Conservation (phyloP, 2,797 vertebrate genomes). For the Myripristis murdjan region DNA sequence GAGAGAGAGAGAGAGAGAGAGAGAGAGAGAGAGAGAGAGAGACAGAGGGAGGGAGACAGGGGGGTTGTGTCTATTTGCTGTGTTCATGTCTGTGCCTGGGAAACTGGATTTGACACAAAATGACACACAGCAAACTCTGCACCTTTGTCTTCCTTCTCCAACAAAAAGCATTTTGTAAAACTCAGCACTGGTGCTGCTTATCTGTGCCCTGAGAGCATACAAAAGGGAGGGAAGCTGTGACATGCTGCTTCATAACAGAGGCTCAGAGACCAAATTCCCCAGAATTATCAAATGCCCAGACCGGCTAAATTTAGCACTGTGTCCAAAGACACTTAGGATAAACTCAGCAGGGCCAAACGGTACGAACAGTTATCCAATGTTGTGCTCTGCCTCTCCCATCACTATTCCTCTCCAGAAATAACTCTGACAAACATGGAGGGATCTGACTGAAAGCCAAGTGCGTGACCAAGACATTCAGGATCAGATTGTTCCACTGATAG, state of each 20-base stretch:
- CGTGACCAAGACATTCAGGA: constrained; percentile 51
- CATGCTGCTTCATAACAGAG: constrained; percentile 48
- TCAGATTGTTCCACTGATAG: constrained; percentile 68
- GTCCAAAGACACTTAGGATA: constrained; percentile 71
- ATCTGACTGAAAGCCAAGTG: constrained; percentile 63
- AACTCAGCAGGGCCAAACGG: constrained; percentile 61
- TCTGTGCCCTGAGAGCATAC: constrained; percentile 24
- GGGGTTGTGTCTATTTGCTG: constrained; percentile 29
- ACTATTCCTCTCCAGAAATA: constrained; percentile 68
- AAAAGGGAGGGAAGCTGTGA: constrained; percentile 37
- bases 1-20: constrained; percentile 31
- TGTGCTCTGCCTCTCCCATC: constrained; percentile 52
- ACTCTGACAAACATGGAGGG: constrained; percentile 58
- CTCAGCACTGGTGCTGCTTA: constrained; percentile 49
- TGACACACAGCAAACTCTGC: constrained; percentile 74
- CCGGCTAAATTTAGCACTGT: constrained; percentile 73
- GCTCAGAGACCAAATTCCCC: constrained; percentile 68
- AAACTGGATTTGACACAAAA: constrained; percentile 62
- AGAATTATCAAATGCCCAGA: constrained; percentile 73
- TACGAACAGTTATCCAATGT: constrained; percentile 61
- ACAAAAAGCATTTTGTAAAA: constrained; percentile 59
- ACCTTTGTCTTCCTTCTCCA: constrained; percentile 55
- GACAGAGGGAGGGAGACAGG: constrained; percentile 21
- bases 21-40: constrained; percentile 23
- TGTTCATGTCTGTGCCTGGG: constrained; percentile 39